A percentile compares a stretch with the other conserved stretches of the same genome.
Evolutionary conservation across 2,113 vertebrate genomes (phyloP).

Genomic region (Phylloscopus trochilus): DNA sequence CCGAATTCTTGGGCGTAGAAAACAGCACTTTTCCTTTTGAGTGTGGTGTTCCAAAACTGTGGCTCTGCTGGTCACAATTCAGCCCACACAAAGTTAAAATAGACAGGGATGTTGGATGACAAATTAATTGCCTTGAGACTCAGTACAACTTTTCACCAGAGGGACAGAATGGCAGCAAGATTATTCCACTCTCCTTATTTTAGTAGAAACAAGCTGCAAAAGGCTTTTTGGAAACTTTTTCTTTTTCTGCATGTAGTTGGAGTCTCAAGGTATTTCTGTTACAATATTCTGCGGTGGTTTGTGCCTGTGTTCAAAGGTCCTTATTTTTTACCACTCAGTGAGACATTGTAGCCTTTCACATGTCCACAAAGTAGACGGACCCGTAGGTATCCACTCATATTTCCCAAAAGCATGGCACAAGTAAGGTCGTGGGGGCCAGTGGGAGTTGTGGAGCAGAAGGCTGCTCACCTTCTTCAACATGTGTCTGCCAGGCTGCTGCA

Average conservation of each 20-base stretch:
- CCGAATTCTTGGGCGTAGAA: background rate
- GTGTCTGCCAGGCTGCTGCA: background rate
- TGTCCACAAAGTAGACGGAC: background rate
- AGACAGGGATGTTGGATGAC: background rate
- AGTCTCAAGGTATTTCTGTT: background rate
- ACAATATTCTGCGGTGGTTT: background rate
- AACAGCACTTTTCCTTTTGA: background rate
- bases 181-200: background rate
- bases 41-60: background rate
- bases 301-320: background rate
- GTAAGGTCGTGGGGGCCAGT: background rate
- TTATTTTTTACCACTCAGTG: background rate
- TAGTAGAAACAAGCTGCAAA: background rate
- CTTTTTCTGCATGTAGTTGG: background rate
- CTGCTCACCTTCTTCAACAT: accelerated
- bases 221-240: background rate
- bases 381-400: accelerated
- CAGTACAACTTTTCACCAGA: background rate
- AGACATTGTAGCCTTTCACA: background rate
- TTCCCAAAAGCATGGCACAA: background rate
- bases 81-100: background rate
- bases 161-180: background rate
- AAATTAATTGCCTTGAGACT: conserved; percentile 11
- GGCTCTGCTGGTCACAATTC: background rate
- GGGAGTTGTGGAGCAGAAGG: background rate